These are phyloP conservation scores for Procambarus clarkii DNA, from an alignment of 1,140 invertebrate species.

Conservation along the genomic window DNA sequence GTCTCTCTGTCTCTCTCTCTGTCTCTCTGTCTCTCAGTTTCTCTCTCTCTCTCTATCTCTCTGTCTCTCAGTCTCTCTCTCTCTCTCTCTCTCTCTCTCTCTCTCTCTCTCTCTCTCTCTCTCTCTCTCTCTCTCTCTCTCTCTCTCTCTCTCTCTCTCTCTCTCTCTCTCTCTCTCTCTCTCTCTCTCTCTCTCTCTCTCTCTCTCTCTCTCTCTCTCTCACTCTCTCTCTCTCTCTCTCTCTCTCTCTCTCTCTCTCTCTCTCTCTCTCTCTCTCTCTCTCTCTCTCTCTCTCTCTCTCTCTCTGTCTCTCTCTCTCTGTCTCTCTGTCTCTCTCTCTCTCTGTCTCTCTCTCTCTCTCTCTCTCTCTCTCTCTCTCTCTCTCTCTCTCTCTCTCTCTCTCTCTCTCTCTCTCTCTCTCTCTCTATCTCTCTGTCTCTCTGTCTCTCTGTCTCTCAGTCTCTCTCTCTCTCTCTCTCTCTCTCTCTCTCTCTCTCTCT, in stretches of 20 bases:
- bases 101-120: not conserved
- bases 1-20: not conserved
- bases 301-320: not conserved
- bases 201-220: not conserved
- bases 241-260: not conserved
- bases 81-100: not conserved
- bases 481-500: not conserved
- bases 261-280: slow-evolving; percentile 13
- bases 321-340: not conserved
- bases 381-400: not conserved
- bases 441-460: not conserved
- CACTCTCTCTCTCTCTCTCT: not conserved
- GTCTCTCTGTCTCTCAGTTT: no score
- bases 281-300: not conserved
- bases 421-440: no score
- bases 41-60: no score
- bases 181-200: not conserved
- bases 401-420: not conserved
- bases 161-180: slow-evolving; percentile 11
- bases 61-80: not conserved
- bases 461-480: not conserved
- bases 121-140: not conserved
- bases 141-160: slow-evolving; percentile 18
- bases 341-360: not conserved
- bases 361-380: not conserved